Conservation (phyloP, 92 coral and sea anemone species). For the Pocillopora meandrina region DNA sequence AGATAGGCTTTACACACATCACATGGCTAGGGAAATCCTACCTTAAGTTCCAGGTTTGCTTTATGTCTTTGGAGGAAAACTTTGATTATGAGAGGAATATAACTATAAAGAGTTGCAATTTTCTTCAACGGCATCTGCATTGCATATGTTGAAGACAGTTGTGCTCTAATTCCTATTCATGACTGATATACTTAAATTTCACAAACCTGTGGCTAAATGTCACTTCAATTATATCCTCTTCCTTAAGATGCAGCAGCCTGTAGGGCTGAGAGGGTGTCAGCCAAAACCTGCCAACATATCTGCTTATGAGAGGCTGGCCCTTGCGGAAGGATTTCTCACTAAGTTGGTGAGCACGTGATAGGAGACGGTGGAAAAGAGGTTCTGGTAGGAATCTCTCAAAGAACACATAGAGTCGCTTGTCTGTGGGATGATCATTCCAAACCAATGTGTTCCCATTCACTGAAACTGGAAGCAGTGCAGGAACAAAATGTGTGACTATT, state of each 20-base stretch:
- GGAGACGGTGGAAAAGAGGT: conserved; percentile 40
- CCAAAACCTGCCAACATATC: conserved; percentile 53
- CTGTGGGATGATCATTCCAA: conserved; percentile 34
- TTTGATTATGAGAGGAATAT: no score
- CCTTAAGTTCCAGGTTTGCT: no score
- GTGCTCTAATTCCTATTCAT: no score
- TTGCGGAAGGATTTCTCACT: neutral
- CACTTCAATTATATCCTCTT: conserved; percentile 50
- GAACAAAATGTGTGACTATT: conserved; percentile 50
- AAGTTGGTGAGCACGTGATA: conserved; percentile 47
- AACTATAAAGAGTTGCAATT: no score
- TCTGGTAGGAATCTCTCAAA: conserved; percentile 53
- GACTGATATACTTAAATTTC: neutral
- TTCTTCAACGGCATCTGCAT: no score
- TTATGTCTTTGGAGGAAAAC: no score
- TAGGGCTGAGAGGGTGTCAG: conserved; percentile 38
- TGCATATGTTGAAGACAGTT: no score
- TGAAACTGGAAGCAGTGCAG: conserved; percentile 49
- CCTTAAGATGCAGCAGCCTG: conserved; percentile 29
- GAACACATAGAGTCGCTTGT: conserved; percentile 32
- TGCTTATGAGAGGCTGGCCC: conserved; percentile 1
- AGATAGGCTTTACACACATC: no score
- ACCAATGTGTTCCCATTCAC: neutral
- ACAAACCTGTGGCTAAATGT: conserved; percentile 34
- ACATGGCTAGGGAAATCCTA: no score